Evolutionary conservation across 2,888 invertebrate genomes (phyloP), one percentile per base, ranked within the genome.

Genomic region (Ptychoptera contaminata): DNA sequence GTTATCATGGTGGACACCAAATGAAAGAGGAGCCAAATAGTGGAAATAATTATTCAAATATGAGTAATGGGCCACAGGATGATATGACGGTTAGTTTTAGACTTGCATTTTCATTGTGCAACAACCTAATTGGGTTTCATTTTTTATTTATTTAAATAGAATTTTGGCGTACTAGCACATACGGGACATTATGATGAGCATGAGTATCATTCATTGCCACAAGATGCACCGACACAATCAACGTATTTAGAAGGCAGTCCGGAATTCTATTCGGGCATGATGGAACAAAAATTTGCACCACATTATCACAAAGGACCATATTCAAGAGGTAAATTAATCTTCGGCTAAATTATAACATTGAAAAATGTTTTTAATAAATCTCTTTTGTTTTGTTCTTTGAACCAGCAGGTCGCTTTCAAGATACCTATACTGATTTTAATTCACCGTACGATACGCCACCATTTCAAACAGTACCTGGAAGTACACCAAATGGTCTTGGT

Each of bases 401-500:
- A 14, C 14, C 2, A 16, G 14, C 23, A 42, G 42, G 35, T 34
- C 42, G 74, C 62, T 63, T 69, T 51, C 61, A 61, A 42, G 64
- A 65, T 10, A 42, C 56, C 16, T 65, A 62, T 45, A 56, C 60
- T 38, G 65, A 65, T 16, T 66, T 61, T 47, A 32, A 32, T 32
- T 62, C 72, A 37, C 71, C 76, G 34, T 81, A 79, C 60, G 79
- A 79, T 56, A 68, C 74, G 43, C 67, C 75, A 48, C 74, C 79
- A 49, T 85, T 82, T 62, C 83, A 84, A 61, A 78, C 82, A 46
- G 84, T 85, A 54, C 79, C 79, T 39, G 76, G 72, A 53, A 74
- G 74, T 56, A 65, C 73, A 49, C 67, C 65, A 45, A 65, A 23
- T 23, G 23, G 23, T 23, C 23, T 23, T 23, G 23, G 23, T 7